phyloP scores from a whole-genome alignment of 2,888 invertebrate species.

The Abrostola triplasia region DNA sequence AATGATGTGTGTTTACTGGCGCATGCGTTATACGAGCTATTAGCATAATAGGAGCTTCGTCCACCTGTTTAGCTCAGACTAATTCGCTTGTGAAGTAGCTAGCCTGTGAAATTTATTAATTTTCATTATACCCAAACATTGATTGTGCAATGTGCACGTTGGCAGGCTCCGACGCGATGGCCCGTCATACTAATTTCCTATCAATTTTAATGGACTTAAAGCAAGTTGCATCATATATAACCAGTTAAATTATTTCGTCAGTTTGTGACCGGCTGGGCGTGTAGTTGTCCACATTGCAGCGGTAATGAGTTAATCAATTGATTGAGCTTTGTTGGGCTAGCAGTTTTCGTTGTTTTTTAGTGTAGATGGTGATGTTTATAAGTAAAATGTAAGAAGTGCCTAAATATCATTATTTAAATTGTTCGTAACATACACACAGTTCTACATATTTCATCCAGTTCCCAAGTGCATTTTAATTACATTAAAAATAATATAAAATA shows the following conservation, averaged over 20 bases:
- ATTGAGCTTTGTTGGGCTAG: background rate
- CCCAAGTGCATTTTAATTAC: no score
- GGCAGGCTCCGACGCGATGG: constrained; percentile 11
- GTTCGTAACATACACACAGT: no score
- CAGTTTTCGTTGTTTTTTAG: no score
- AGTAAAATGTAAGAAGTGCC: no score
- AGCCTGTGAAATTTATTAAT: constrained; percentile 54
- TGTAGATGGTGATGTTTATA: no score
- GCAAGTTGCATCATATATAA: constrained; percentile 6
- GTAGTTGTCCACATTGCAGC: background rate
- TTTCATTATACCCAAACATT: constrained; percentile 43
- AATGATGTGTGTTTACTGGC: constrained; percentile 53
- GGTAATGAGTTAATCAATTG: background rate
- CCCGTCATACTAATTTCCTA: constrained; percentile 43
- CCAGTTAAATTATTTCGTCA: constrained; percentile 23
- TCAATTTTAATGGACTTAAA: constrained; percentile 43
- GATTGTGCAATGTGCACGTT: constrained; percentile 41
- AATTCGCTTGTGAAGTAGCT: constrained; percentile 57
- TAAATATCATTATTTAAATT: no score
- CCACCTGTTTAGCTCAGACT: constrained; percentile 59
- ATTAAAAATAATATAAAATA: no score
- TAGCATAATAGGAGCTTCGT: constrained; percentile 64
- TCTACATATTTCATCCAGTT: no score
- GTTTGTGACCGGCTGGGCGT: background rate
- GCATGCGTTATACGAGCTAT: constrained; percentile 58